Conservation (phyloP, 1,140 invertebrate species). For the Thereuonema tuberculata region DNA sequence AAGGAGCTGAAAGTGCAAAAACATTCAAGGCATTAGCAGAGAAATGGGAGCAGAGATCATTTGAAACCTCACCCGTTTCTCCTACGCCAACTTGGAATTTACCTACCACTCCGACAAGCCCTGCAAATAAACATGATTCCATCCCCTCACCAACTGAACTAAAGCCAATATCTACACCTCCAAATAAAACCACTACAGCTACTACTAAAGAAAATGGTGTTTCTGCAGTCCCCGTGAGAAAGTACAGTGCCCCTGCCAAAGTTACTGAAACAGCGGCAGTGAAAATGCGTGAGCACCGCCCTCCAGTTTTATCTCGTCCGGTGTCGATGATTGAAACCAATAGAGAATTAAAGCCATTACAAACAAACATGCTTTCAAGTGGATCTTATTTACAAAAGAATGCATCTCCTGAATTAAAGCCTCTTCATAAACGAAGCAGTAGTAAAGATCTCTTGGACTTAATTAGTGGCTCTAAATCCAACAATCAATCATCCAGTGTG, state of each 20-base stretch:
- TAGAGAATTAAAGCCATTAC: too few species aligned
- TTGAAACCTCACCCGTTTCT: background rate
- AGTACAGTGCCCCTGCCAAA: too few species aligned
- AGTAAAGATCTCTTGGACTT: background rate
- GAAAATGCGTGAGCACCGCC: too few species aligned
- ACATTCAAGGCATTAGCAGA: constrained; percentile 32
- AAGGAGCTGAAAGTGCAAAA: constrained; percentile 20
- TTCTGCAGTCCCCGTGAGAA: too few species aligned
- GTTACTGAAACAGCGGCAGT: too few species aligned
- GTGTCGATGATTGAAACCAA: too few species aligned
- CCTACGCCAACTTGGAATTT: too few species aligned
- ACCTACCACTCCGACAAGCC: too few species aligned
- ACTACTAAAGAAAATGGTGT: too few species aligned
- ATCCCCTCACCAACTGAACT: background rate
- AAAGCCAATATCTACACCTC: background rate
- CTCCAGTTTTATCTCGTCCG: too few species aligned
- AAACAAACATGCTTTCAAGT: too few species aligned
- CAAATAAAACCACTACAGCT: background rate
- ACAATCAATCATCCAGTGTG: constrained; percentile 14
- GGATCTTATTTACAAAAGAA: too few species aligned
- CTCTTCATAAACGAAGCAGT: background rate
- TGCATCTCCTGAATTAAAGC: background rate
- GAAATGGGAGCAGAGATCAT: constrained; percentile 25
- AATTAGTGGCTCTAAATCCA: background rate
- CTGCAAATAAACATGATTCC: background rate